A percentile compares a stretch with the other conserved stretches of the same genome.
Conservation (phyloP, 2,113 vertebrate genomes). For the Sigmodon hispidus region DNA sequence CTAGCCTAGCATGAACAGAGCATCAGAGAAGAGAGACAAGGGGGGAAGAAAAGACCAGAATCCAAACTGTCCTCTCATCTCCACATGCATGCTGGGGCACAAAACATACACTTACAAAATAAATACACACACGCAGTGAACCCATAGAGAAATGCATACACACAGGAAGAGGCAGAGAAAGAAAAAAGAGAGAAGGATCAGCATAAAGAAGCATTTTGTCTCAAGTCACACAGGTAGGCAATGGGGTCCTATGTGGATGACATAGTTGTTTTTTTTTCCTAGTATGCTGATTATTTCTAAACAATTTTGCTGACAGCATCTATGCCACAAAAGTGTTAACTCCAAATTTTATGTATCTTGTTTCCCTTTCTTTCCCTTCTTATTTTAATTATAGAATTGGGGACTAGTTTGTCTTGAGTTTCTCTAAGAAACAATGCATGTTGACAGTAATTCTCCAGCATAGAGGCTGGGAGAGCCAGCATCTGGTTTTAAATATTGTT, state of each 20-base stretch:
- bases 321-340: conserved; percentile 45
- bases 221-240: background rate
- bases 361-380: background rate
- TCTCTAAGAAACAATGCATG: conserved; percentile 56
- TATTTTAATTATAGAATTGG: conserved; percentile 69
- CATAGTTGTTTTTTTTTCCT: background rate
- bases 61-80: background rate
- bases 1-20: background rate
- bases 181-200: background rate
- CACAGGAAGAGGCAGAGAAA: background rate
- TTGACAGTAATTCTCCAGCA: conserved; percentile 60
- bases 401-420: conserved; percentile 33
- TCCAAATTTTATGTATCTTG: background rate
- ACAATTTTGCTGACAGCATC: background rate
- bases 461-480: conserved; percentile 25
- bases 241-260: background rate
- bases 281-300: background rate
- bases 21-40: background rate
- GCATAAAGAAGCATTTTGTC: background rate
- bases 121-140: background rate
- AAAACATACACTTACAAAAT: background rate
- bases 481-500: conserved; percentile 52
- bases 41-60: background rate
- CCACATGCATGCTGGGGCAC: background rate
- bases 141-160: background rate